phyloP scores from a whole-genome alignment of 2,797 vertebrate species.

The Neomorphus geoffroyi region DNA sequence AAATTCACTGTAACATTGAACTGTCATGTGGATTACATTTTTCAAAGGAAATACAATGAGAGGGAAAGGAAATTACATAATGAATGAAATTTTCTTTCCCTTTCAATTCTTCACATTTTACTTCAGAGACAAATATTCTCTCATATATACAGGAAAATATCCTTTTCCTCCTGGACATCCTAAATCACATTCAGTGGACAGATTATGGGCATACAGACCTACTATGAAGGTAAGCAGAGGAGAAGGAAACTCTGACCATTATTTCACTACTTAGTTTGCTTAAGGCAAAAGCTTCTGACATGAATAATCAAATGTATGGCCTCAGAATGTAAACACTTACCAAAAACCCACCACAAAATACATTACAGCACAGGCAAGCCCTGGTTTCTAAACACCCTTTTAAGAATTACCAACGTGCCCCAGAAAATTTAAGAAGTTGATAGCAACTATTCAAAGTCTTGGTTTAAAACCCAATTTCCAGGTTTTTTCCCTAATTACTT shows the following conservation, averaged over 20 bases:
- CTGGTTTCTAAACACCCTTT: neutral
- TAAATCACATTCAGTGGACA: conserved; percentile 35
- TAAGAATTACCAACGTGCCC: neutral
- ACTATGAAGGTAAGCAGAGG: neutral
- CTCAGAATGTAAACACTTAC: neutral
- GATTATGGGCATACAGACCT: neutral
- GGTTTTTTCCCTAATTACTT: neutral
- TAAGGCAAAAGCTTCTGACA: neutral
- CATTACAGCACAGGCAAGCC: neutral
- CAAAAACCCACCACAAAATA: neutral
- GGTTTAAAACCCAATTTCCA: neutral
- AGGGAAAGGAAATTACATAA: conserved; percentile 22
- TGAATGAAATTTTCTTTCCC: neutral
- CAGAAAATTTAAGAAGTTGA: neutral
- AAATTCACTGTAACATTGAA: conserved; percentile 28
- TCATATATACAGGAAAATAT: conserved; percentile 8
- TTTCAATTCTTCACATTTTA: conserved; percentile 34
- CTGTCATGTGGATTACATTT: conserved; percentile 24
- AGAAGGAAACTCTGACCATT: neutral
- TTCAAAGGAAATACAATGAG: conserved; percentile 34
- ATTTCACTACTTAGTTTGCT: neutral
- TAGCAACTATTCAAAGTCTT: neutral
- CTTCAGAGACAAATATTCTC: conserved; percentile 1
- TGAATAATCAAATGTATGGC: neutral
- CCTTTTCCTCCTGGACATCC: conserved; percentile 13